Evolutionary conservation across 2,113 vertebrate genomes (phyloP).

Genomic region (Neomonachus schauinslandi): DNA sequence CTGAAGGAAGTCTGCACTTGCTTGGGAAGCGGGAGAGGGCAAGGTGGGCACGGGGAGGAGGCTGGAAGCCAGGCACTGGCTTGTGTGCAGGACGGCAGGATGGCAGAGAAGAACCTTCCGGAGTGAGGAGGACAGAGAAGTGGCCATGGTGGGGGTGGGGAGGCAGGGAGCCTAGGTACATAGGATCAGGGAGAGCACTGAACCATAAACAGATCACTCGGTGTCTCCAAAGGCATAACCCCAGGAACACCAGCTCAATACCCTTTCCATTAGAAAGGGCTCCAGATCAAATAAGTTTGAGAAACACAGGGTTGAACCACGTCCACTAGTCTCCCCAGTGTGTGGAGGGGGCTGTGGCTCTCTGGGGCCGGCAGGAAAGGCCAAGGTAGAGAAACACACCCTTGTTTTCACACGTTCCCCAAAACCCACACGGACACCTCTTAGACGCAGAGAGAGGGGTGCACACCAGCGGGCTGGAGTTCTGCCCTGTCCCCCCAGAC

Average conservation of each 20-base stretch:
- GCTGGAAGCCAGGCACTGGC: accelerated
- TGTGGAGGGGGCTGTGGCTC: neutral
- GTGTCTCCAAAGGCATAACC: neutral
- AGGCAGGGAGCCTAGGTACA: neutral
- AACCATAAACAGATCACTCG: accelerated
- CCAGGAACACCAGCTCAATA: accelerated
- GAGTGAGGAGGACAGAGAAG: neutral
- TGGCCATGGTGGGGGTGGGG: neutral
- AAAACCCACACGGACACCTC: accelerated
- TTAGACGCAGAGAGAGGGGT: neutral
- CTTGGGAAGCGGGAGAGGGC: neutral
- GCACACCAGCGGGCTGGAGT: accelerated
- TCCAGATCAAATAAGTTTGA: neutral
- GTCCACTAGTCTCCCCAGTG: too few relatives aligned
- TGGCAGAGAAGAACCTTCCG: neutral
- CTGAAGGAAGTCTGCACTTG: neutral
- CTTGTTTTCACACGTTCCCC: accelerated
- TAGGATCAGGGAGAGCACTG: neutral
- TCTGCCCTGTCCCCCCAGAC: accelerated
- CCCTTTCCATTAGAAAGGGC: neutral
- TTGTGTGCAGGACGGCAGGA: accelerated
- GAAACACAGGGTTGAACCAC: neutral
- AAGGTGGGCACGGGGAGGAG: accelerated
- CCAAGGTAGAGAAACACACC: neutral
- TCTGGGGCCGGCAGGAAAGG: neutral